Percentiles rank a stretch among this genome's conserved stretches.
Evolutionary conservation across 2,888 invertebrate species (phyloP).

Genomic region (Minunthozetes semirufus): DNA sequence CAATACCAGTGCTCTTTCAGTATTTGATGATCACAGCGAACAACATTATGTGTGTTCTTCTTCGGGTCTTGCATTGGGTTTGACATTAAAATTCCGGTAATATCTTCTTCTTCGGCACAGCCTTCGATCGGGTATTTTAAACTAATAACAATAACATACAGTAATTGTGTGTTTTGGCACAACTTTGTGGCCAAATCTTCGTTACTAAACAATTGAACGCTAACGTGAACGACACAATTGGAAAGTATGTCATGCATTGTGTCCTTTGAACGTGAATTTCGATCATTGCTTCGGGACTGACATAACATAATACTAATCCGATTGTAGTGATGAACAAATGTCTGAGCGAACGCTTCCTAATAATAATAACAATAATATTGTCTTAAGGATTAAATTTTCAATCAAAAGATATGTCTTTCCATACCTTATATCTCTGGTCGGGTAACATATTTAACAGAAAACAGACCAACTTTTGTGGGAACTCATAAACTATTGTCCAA

Average conservation of each 20-base stretch:
- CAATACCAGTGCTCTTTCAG: constrained; percentile 99
- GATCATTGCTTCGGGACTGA: constrained; percentile 52
- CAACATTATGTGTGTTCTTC: constrained; percentile 54
- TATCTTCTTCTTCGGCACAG: constrained; percentile 12
- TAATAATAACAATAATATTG: constrained; percentile 45
- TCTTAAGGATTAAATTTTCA: constrained; percentile 45
- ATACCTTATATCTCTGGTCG: constrained; percentile 77
- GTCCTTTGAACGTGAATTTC: constrained; percentile 53
- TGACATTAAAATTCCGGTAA: constrained; percentile 16
- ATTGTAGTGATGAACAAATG: constrained; percentile 93
- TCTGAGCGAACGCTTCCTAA: constrained; percentile 73
- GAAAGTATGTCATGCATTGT: constrained; percentile 80
- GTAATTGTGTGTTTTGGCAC: constrained; percentile 77
- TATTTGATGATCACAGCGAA: constrained; percentile 80
- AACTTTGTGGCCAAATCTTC: constrained; percentile 81
- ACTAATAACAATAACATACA: constrained; percentile 87
- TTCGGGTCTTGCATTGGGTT: constrained; percentile 36
- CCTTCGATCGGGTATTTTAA: constrained; percentile 69
- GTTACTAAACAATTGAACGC: constrained; percentile 90
- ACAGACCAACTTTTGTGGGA: constrained; percentile 93
- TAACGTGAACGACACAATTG: constrained; percentile 94
- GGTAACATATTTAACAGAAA: constrained; percentile 89
- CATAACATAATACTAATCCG: constrained; percentile 78
- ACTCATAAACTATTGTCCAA: constrained; percentile 93
- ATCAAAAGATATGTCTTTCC: not conserved